Base-by-base conservation (phyloP, 2,113 vertebrate genomes). In the Perca schrenkii region DNA sequence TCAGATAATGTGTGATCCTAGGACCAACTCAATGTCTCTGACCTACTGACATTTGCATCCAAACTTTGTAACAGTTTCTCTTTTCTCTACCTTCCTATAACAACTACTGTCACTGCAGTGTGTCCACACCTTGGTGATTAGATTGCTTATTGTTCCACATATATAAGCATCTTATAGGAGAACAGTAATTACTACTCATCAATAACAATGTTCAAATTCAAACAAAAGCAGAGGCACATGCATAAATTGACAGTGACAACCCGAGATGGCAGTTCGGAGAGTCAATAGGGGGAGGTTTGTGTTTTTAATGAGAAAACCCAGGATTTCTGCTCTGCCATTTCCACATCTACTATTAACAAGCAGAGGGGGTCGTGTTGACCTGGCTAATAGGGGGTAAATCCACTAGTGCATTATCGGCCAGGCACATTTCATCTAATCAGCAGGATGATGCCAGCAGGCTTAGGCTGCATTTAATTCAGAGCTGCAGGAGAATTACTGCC, bases 361-460 rank as follows among this genome's bases (percentile, higher is more conserved):
- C 90, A 86, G 88, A 88, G 87, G 82, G 89, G 86, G 90, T 89
- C 70, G 58, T 56, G 86, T 89, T 93, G 93, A 92, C 93, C 89
- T 74, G 91, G 92, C 93, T 94, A 94, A 94, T 95, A 94, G 89
- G 88, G 84, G 84, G 80, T 86, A 94, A 93, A 93, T 89, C 91
- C 90, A 92, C 88, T 92, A 92, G 91, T 94, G 92, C 93, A 93
- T 94, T 94, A 94, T 94, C 89, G 89, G 92, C 83, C 76, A 49
- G 91, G 89, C 92, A 92, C 92, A 93, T 94, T 94, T 94, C 93
- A 94, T 93, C 91, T 94, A 93, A 94, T 94, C 91, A 93, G 93
- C 92, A 93, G 90, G 93, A 94, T 94, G 93, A 95, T 93, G 91
- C 88, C 86, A 87, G 93, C 82, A 87, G 91, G 88, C 91, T 93